Percentiles rank a stretch among this genome's conserved stretches.
Conservation (phyloP, 1,140 invertebrate genomes). For the Calliopsis andreniformis region DNA sequence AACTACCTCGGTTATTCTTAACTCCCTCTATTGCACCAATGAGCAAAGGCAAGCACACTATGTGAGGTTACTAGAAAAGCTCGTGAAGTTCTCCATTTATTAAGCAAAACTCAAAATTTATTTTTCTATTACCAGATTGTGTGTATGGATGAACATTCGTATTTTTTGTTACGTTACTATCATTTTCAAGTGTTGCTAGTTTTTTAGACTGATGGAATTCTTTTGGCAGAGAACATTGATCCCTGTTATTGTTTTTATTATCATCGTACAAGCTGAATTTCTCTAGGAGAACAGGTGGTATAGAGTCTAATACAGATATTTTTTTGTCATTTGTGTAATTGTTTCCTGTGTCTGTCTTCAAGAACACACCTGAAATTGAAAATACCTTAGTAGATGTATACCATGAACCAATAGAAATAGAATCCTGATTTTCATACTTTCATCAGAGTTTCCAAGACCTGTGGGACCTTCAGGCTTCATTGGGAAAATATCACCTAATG, state of each 20-base stretch:
- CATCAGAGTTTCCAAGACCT: constrained; percentile 62
- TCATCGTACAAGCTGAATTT: constrained; percentile 60
- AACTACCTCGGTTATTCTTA: constrained; percentile 76
- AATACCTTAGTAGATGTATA: constrained; percentile 5
- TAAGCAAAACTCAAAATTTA: constrained; percentile 33
- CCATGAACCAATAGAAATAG: not conserved
- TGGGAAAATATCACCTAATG: constrained; percentile 64
- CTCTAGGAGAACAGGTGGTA: constrained; percentile 49
- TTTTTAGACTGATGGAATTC: constrained; percentile 62
- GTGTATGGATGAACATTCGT: constrained; percentile 56
- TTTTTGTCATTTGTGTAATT: constrained; percentile 60
- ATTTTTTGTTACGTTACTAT: constrained; percentile 59
- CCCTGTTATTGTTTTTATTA: constrained; percentile 70
- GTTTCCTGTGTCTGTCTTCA: constrained; percentile 49
- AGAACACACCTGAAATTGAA: constrained; percentile 44
- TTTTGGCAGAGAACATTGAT: constrained; percentile 62
- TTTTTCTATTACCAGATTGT: constrained; percentile 65
- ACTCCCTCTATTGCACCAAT: constrained; percentile 40
- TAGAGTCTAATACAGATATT: constrained; percentile 52
- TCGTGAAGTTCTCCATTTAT: not conserved
- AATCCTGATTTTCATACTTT: constrained; percentile 62
- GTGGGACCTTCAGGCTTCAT: constrained; percentile 62
- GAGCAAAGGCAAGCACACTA: constrained; percentile 21
- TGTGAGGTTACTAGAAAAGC: constrained; percentile 23
- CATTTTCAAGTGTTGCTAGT: constrained; percentile 60